phyloP scores from a whole-genome alignment of 2,113 vertebrate genomes.

The Cyprinodon tularosa region DNA sequence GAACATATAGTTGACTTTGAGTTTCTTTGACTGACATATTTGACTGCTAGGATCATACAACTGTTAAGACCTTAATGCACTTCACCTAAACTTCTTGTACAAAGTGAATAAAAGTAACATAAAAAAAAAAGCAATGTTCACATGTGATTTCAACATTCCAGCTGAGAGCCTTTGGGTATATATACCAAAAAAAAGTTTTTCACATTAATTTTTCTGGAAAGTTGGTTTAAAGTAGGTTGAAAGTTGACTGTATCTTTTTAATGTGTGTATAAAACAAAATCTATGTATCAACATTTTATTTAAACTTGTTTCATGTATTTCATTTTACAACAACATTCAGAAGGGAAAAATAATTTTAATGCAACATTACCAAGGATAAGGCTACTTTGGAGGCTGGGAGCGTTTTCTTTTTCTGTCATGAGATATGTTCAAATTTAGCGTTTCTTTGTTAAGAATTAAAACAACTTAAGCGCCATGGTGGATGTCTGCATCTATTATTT shows the following conservation, averaged over 20 bases:
- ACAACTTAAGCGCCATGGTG: constrained; percentile 20
- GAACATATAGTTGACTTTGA: too few species aligned
- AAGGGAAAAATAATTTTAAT: background rate
- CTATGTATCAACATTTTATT: background rate
- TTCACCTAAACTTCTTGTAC: background rate
- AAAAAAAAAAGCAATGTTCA: background rate
- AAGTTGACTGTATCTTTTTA: background rate
- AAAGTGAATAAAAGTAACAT: background rate
- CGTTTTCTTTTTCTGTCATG: background rate
- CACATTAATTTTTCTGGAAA: too few species aligned
- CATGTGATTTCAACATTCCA: background rate
- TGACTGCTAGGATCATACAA: background rate
- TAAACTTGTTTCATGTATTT: background rate
- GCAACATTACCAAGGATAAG: background rate
- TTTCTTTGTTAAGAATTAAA: constrained; percentile 19
- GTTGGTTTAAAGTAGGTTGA: background rate
- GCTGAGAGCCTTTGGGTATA: background rate
- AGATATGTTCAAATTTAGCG: background rate
- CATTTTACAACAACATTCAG: background rate
- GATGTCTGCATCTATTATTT: constrained; percentile 27
- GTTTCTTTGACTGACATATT: background rate
- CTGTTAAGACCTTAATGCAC: background rate
- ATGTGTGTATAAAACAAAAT: background rate
- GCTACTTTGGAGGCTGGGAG: background rate
- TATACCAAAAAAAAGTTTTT: background rate